phyloP scores from a whole-genome alignment of 2,888 invertebrate genomes.

The Hyppa rectilinea region DNA sequence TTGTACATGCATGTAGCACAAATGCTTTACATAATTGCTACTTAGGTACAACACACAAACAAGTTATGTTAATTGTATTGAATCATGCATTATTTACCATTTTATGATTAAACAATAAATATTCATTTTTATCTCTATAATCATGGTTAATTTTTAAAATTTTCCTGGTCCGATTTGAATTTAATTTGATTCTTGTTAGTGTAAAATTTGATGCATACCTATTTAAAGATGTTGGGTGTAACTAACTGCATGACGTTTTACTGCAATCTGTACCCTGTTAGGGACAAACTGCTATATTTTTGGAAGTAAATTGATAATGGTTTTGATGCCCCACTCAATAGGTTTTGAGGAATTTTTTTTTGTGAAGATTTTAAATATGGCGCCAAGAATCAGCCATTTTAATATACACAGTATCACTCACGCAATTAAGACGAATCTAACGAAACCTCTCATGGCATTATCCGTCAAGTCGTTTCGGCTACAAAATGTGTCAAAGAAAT shows the following conservation, averaged over 20 bases:
- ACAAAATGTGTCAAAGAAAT: no score
- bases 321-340: no score
- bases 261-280: neutral
- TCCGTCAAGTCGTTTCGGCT: no score
- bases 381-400: no score
- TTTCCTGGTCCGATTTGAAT: neutral
- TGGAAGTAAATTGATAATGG: neutral
- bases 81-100: slow-evolving; percentile 34
- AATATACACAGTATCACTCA: no score
- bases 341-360: no score
- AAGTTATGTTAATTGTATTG: slow-evolving; percentile 38
- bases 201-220: neutral
- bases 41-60: slow-evolving; percentile 9
- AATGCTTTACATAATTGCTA: slow-evolving; percentile 35
- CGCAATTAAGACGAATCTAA: no score
- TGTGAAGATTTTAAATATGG: no score
- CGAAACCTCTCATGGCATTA: no score
- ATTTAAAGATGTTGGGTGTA: neutral
- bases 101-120: slow-evolving; percentile 8
- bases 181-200: neutral
- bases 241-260: neutral
- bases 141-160: slow-evolving; percentile 7
- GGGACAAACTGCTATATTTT: no score
- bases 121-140: slow-evolving; percentile 17
- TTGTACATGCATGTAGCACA: neutral